Percentiles rank a stretch among this genome's conserved stretches.
Conservation (phyloP, 2,888 invertebrate genomes). For the Pyralis farinalis region DNA sequence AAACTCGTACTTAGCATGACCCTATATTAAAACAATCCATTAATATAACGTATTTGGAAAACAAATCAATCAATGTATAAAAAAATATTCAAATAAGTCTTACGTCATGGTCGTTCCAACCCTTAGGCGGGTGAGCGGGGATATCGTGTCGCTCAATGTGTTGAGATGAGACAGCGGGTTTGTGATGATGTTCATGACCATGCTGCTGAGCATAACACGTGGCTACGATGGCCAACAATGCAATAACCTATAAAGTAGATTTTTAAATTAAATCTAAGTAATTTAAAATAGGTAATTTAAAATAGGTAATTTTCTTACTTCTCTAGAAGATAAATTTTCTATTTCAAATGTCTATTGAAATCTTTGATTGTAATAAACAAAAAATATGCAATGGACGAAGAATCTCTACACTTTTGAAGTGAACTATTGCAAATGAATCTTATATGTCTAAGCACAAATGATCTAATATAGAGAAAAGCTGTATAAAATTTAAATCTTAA, state of each 20-base stretch:
- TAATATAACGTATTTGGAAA: neutral
- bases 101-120: conserved; percentile 16
- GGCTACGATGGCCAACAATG: conserved; percentile 28
- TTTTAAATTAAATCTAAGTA: no score
- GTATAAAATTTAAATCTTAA: neutral
- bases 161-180: conserved; percentile 30
- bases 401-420: no score
- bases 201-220: conserved; percentile 20
- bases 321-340: no score
- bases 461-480: neutral
- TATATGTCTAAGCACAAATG: neutral
- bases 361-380: no score
- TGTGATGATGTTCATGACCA: conserved; percentile 7
- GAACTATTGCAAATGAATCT: no score
- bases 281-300: no score
- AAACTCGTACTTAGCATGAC: conserved; percentile 76
- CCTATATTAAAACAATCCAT: conserved; percentile 31
- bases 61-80: neutral
- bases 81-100: neutral
- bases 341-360: no score
- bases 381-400: no score
- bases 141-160: conserved; percentile 30
- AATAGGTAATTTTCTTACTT: no score
- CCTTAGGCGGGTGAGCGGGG: conserved; percentile 18
- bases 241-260: conserved; percentile 22